phyloP scores from a whole-genome alignment of 2,797 vertebrate species.

The Balearica regulorum region DNA sequence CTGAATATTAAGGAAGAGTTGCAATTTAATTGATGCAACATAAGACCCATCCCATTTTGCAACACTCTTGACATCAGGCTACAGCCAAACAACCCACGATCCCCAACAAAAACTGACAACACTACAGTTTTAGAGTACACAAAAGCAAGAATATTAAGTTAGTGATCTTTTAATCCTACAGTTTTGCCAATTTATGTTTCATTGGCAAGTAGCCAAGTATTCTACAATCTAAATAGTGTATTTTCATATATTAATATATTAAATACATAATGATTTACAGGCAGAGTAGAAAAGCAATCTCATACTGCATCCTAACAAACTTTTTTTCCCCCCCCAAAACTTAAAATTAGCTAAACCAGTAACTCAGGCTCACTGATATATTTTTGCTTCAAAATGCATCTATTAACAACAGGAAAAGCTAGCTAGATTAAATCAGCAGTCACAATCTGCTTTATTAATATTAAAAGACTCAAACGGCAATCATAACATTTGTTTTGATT shows the following conservation, averaged over 20 bases:
- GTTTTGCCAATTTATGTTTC: not conserved
- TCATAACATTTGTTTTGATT: not conserved
- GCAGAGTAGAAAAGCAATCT: not conserved
- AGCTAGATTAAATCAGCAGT: not conserved
- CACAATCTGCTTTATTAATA: not conserved
- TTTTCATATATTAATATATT: not conserved
- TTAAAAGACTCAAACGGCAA: not conserved
- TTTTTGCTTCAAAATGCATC: not conserved
- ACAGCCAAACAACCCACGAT: not conserved
- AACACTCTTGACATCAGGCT: not conserved
- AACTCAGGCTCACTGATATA: not conserved
- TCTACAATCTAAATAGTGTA: not conserved
- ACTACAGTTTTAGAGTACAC: not conserved
- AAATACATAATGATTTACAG: not conserved
- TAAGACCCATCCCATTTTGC: not conserved
- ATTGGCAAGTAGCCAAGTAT: not conserved
- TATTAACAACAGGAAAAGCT: not conserved
- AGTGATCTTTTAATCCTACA: not conserved
- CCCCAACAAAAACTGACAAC: not conserved
- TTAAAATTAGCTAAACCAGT: not conserved
- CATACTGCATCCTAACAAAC: not conserved
- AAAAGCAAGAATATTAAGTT: not conserved
- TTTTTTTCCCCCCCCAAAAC: not conserved
- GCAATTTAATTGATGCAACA: not conserved
- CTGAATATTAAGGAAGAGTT: not conserved